Evolutionary conservation across 2,113 vertebrate species (phyloP).

Genomic region (Antechinus flavipes): DNA sequence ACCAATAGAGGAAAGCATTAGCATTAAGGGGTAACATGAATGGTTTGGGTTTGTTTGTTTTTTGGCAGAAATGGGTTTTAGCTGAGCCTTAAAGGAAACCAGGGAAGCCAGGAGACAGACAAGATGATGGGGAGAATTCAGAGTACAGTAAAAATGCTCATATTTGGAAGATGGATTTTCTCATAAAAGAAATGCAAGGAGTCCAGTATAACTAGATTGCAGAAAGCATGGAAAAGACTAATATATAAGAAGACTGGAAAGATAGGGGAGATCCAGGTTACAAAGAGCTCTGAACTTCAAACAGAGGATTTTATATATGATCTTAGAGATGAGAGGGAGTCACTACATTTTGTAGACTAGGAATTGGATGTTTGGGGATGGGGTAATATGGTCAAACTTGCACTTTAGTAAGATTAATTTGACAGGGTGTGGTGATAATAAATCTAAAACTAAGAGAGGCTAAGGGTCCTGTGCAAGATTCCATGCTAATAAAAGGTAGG

Average conservation of each 20-base stretch:
- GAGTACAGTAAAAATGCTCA: not conserved
- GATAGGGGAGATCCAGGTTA: not conserved
- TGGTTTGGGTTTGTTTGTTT: not conserved
- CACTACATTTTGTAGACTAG: not conserved
- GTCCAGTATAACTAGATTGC: not conserved
- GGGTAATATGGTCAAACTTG: not conserved
- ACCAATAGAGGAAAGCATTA: not conserved
- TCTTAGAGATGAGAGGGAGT: not conserved
- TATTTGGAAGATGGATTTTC: not conserved
- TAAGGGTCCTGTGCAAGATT: not conserved
- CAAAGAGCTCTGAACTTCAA: not conserved
- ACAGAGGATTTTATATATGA: not conserved
- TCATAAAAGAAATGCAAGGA: not conserved
- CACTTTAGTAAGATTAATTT: not conserved
- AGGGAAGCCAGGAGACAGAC: not conserved
- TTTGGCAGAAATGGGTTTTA: not conserved
- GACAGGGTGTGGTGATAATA: not conserved
- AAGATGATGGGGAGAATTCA: not conserved
- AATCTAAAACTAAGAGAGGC: not conserved
- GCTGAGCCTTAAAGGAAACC: not conserved
- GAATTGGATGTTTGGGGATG: not conserved
- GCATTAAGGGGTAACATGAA: not conserved
- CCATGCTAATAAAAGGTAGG: not conserved
- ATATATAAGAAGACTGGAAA: not conserved
- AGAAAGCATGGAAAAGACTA: not conserved